A percentile compares a stretch with the other conserved stretches of the same genome.
Evolutionary conservation across 2,113 vertebrate genomes (phyloP).

Genomic region (Scartelaos histophorus): DNA sequence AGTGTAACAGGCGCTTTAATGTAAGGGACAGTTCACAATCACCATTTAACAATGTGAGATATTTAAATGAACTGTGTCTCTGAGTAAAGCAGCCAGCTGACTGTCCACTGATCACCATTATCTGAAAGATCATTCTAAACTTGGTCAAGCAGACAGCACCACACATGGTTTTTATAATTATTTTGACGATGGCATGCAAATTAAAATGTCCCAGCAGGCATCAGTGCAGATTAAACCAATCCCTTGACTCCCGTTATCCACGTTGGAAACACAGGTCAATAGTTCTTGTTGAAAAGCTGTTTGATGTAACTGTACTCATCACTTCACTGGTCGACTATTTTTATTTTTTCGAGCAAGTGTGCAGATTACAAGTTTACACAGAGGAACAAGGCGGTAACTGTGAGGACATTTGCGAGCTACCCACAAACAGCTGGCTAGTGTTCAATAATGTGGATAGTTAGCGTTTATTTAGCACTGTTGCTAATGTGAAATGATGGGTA

Average conservation of each 20-base stretch:
- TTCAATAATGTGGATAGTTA: slow-evolving; percentile 30
- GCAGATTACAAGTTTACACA: slow-evolving; percentile 29
- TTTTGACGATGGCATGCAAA: slow-evolving; percentile 2
- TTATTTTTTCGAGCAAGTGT: slow-evolving; percentile 31
- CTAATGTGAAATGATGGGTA: slow-evolving; percentile 58
- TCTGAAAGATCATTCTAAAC: background rate
- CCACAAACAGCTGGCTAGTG: slow-evolving; percentile 40
- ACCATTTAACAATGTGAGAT: background rate
- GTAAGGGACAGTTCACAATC: too few relatives aligned
- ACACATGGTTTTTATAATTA: slow-evolving; percentile 8
- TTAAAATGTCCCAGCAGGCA: slow-evolving; percentile 11
- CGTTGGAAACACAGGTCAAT: slow-evolving; percentile 35
- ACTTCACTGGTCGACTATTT: slow-evolving; percentile 43
- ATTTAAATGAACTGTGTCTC: background rate
- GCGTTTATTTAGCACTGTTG: slow-evolving; percentile 36
- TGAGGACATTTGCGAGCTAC: slow-evolving; percentile 48
- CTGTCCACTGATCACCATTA: background rate
- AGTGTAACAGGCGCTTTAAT: too few relatives aligned
- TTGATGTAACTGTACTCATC: slow-evolving; percentile 19
- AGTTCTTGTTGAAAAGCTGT: slow-evolving; percentile 36
- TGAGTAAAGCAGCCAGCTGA: background rate
- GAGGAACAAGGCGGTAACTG: slow-evolving; percentile 23
- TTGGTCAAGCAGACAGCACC: background rate
- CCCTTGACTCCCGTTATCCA: slow-evolving; percentile 29
- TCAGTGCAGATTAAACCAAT: slow-evolving; percentile 8